Conservation (phyloP, 2,888 invertebrate genomes). For the Drosophila niveifrons region DNA sequence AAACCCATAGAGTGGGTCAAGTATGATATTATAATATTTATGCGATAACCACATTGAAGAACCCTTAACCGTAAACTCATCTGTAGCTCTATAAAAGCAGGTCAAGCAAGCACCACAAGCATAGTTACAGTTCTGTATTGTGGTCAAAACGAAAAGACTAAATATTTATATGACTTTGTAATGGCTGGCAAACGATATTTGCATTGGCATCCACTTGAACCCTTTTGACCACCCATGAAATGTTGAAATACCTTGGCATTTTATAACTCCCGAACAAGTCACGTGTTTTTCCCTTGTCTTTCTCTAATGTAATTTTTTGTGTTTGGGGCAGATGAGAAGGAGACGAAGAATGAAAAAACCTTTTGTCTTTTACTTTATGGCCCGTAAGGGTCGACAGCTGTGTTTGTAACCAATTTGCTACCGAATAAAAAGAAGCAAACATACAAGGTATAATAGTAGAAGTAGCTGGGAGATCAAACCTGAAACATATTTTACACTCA, state of each 20-base stretch:
- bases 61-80: conserved; percentile 16
- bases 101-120: conserved; percentile 35
- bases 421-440: conserved; percentile 41
- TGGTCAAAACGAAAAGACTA: conserved; percentile 31
- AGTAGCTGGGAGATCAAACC: conserved; percentile 31
- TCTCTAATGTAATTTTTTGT: conserved; percentile 63
- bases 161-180: conserved; percentile 59
- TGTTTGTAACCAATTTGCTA: conserved; percentile 81
- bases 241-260: conserved; percentile 50
- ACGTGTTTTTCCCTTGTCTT: conserved; percentile 30
- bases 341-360: conserved; percentile 49
- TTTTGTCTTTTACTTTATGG: conserved; percentile 78
- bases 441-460: no score
- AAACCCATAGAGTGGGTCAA: conserved; percentile 29
- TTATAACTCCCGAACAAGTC: conserved; percentile 40
- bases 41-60: conserved; percentile 24
- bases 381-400: conserved; percentile 79
- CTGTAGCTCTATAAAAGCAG: not conserved
- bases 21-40: conserved; percentile 3
- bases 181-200: conserved; percentile 55
- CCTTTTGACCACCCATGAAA: conserved; percentile 65
- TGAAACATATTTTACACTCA: conserved; percentile 66
- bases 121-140: conserved; percentile 47
- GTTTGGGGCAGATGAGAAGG: conserved; percentile 20
- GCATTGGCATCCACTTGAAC: conserved; percentile 67